A percentile compares a stretch with the other conserved stretches of the same genome.
Conservation (phyloP, 2,797 vertebrate species). For the Anguilla obscura region DNA sequence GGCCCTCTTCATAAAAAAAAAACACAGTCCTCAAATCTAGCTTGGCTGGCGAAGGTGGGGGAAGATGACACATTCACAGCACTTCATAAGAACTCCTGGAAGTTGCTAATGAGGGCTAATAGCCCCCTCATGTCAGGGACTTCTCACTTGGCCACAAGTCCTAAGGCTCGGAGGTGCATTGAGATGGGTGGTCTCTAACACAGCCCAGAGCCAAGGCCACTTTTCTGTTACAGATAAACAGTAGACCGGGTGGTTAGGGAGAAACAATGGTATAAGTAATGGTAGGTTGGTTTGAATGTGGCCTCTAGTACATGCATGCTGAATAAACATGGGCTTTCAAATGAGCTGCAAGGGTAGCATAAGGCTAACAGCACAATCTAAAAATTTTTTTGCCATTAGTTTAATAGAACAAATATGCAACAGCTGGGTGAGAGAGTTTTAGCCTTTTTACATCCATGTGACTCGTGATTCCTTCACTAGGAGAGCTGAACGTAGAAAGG, state of each 20-base stretch:
- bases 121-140: slow-evolving; percentile 69
- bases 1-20: slow-evolving; percentile 70
- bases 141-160: slow-evolving; percentile 62
- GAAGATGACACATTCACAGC: slow-evolving; percentile 76
- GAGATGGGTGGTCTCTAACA: slow-evolving; percentile 21
- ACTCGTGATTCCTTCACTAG: background rate
- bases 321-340: background rate
- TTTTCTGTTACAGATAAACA: background rate
- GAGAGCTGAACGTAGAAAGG: background rate
- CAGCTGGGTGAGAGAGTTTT: background rate
- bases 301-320: background rate
- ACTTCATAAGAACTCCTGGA: slow-evolving; percentile 80
- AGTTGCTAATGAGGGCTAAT: slow-evolving; percentile 83
- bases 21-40: slow-evolving; percentile 52
- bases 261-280: background rate
- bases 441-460: background rate
- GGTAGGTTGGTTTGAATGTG: background rate
- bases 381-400: background rate
- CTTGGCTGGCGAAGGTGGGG: slow-evolving; percentile 64
- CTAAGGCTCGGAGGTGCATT: background rate
- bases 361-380: background rate
- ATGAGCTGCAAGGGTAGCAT: background rate
- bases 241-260: background rate
- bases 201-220: background rate
- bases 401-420: background rate